Base-by-base conservation (phyloP, 2,113 vertebrate genomes). In the Martes martes region DNA sequence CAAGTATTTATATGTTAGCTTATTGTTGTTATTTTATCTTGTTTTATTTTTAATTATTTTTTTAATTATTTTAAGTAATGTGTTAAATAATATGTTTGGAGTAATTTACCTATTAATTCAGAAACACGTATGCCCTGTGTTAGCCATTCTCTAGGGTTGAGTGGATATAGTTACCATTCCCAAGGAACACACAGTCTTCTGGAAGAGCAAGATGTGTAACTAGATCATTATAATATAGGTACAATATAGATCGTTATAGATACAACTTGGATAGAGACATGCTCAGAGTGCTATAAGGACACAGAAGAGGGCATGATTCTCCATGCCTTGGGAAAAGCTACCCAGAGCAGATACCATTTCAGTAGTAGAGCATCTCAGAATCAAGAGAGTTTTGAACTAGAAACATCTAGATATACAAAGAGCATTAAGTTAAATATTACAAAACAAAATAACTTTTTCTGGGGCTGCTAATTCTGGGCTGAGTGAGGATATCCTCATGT, bases 51-150 rank as follows among this genome's bases (percentile, higher is more conserved):
- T 79, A 52, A 50, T 79, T 21, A 33, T 33, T 47, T 6, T 79
- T 83, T 93, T 78, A 76, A 76, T 50, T 95, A 55, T 91, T 96
- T 95, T 91, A 93, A 81, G 36, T 88, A 95, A 96, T 96, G 84
- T 50, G 42, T 36, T 84, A 71, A 89, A 61, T 50, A 11, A 13
- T 18, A 88, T 85, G 13, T 82, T 76, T 74, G 16, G 50, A 97
- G 55, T 42, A 23, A 50, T 82, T 89, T 59, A 61, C 15, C 92
- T 84, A 96, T 92, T 92, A 76, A 84, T 95, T 93, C 59, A 92
- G 78, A 89, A 91, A 21, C 13, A 18, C 36, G 1, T 33, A 65
- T 31, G 63, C 63, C 63, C 63, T 67, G 63, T 33, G 15, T 63
- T 83, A 87, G 80, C 10, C 16, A 3, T 67, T 83, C 63, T 69